Evolutionary conservation across 2,888 invertebrate species (phyloP), one percentile per base, ranked within the genome.

Genomic region (Cloeon dipterum): DNA sequence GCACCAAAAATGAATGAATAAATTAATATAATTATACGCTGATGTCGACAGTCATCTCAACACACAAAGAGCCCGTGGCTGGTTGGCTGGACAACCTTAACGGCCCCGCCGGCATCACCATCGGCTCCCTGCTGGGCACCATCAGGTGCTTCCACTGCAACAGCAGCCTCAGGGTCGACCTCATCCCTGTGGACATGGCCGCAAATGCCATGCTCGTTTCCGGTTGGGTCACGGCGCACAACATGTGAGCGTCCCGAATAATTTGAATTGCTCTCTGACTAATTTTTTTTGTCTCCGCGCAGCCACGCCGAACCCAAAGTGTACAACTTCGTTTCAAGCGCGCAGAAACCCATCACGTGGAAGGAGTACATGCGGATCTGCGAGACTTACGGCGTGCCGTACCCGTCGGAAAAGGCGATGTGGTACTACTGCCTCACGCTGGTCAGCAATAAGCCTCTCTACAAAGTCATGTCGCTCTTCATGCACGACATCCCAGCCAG

Each of bases 1-100:
- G n/a, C n/a, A n/a, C n/a, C n/a, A n/a, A n/a, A n/a, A n/a, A n/a
- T n/a, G n/a, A n/a, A n/a, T n/a, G 23, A 11, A 23, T 23, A 23
- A 7, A 29, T 23, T n/a, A n/a, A n/a, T n/a, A n/a, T n/a, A n/a
- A n/a, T n/a, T n/a, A n/a, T n/a, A n/a, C n/a, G n/a, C n/a, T n/a
- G n/a, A n/a, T n/a, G n/a, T n/a, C n/a, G n/a, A 5, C 29, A 74
- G 79, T 68, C 54, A 69, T 75, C 47, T 75, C 78, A 23, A 75
- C 81, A 5, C 61, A 69, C 46, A 69, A 70, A 49, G 81, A 82
- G 58, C 81, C 82, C 7, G 70, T 76, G 40, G 74, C 82, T 52
- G 88, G 88, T 36, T 98, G 96, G 96, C 79, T 93, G 47, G 94
- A 96, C 61, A 96, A 93, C 58, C 76, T 83, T 65, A 93, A 91